phyloP scores from a whole-genome alignment of 2,113 vertebrate species.

The Balaenoptera acutorostrata region DNA sequence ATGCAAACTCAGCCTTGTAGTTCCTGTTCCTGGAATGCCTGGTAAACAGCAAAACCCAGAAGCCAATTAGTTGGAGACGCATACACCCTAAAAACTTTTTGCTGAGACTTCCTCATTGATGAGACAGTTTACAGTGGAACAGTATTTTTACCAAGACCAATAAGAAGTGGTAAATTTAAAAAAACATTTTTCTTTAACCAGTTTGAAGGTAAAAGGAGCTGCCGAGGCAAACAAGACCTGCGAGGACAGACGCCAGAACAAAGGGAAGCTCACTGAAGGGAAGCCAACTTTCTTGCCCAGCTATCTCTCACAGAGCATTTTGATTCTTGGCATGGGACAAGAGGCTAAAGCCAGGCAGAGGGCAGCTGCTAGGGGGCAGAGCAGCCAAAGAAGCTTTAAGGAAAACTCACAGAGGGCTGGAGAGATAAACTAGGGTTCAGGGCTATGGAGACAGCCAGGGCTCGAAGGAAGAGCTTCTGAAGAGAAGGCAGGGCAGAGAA shows the following conservation, averaged over 20 bases:
- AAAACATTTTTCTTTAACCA: background rate
- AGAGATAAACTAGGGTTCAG: background rate
- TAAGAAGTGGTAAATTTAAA: background rate
- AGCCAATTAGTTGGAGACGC: background rate
- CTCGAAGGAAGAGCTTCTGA: no score
- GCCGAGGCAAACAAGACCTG: background rate
- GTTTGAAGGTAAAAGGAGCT: background rate
- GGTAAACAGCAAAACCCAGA: constrained; percentile 21
- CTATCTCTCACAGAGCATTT: background rate
- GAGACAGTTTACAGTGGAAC: background rate
- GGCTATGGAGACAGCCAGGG: background rate
- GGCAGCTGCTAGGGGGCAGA: background rate
- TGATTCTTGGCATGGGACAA: background rate
- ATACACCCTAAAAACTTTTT: background rate
- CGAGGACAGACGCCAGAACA: background rate
- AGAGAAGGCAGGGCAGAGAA: background rate
- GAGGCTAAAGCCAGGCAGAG: background rate
- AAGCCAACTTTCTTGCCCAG: background rate
- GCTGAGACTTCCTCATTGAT: background rate
- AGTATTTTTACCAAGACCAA: background rate
- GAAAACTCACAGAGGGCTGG: background rate
- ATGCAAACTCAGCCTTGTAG: constrained; percentile 87
- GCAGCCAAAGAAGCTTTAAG: background rate
- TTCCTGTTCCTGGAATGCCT: constrained; percentile 90
- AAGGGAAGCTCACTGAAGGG: background rate